phyloP scores from a whole-genome alignment of 1,140 invertebrate genomes.

The Trichonephila inaurata region DNA sequence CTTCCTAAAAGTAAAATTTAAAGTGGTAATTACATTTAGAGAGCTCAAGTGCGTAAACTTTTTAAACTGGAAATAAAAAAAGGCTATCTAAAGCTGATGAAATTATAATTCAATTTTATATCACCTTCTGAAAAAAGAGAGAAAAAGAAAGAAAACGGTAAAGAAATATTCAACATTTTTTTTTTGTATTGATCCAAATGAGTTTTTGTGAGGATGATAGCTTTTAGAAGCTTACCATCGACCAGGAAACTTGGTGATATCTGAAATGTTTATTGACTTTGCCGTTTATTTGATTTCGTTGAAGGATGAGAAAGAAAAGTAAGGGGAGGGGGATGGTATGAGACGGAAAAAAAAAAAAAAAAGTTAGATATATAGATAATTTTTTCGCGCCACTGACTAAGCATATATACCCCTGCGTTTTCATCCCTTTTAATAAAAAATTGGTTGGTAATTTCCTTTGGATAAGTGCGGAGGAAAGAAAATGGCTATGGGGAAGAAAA shows the following conservation, averaged over 20 bases:
- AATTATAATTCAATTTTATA: conserved; percentile 61
- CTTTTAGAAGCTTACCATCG: not conserved
- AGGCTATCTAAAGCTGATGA: conserved; percentile 11
- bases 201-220: conserved; percentile 57
- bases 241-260: conserved; percentile 41
- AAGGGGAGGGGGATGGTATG: not conserved
- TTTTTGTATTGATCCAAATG: conserved; percentile 60
- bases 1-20: too few relatives aligned
- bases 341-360: not conserved
- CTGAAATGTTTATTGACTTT: conserved; percentile 74
- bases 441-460: too few relatives aligned
- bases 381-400: conserved; percentile 55
- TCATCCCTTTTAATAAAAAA: too few relatives aligned
- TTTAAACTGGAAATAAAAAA: not conserved
- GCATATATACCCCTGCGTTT: conserved; percentile 56
- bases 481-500: not conserved
- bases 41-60: too few relatives aligned
- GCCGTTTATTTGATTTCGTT: conserved; percentile 74
- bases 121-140: not conserved
- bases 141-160: not conserved
- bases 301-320: conserved; percentile 13
- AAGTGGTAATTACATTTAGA: too few relatives aligned
- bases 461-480: conserved; percentile 35
- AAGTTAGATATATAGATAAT: conserved; percentile 65
- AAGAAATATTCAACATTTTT: conserved; percentile 20